phyloP scores from a whole-genome alignment of 1,140 invertebrate species.

The Leptinotarsa undecemlineata region DNA sequence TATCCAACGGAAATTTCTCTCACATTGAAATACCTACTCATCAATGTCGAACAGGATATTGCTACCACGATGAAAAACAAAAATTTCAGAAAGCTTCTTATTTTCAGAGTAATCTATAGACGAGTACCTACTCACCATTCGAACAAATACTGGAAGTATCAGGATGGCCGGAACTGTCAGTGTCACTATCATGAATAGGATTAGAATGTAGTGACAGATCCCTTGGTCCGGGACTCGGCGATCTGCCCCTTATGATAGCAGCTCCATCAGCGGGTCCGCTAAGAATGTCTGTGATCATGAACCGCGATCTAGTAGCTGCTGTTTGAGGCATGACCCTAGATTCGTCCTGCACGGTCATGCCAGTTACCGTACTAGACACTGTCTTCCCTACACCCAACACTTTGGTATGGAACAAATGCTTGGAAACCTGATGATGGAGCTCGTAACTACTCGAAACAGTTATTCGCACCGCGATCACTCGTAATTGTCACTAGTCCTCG shows the following conservation, averaged over 20 bases:
- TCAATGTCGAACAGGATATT: too few species aligned
- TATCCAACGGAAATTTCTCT: too few species aligned
- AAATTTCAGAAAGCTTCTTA: too few species aligned
- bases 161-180: constrained; percentile 55
- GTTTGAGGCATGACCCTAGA: constrained; percentile 54
- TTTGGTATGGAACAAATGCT: constrained; percentile 29
- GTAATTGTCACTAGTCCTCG: background rate
- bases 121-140: constrained; percentile 47
- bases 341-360: constrained; percentile 57
- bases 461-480: background rate
- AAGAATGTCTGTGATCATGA: constrained; percentile 80
- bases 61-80: too few species aligned
- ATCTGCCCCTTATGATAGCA: constrained; percentile 43
- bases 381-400: constrained; percentile 52
- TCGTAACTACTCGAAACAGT: background rate
- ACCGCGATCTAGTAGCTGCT: constrained; percentile 65
- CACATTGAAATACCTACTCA: too few species aligned
- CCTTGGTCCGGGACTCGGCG: constrained; percentile 54
- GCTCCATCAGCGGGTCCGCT: constrained; percentile 54
- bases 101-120: too few species aligned
- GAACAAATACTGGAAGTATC: constrained; percentile 55
- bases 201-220: constrained; percentile 53
- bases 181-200: constrained; percentile 53
- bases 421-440: background rate
- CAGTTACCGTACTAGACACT: constrained; percentile 53